Evolutionary conservation across 2,888 invertebrate species (phyloP).

Genomic region (Teinopalpus imperialis): DNA sequence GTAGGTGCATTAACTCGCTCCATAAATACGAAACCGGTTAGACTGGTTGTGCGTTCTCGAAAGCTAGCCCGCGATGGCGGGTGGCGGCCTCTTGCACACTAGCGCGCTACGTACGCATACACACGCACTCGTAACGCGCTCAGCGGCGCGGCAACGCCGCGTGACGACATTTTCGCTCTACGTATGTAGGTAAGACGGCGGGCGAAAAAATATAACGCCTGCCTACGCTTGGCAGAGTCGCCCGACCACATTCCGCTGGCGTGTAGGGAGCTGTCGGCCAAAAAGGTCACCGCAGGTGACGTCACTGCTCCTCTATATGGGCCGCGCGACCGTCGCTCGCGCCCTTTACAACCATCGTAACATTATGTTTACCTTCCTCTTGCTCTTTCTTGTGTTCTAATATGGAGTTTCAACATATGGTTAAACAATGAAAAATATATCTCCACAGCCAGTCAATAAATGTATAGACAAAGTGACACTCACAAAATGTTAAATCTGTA

Average conservation of each 20-base stretch:
- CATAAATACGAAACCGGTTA: conserved; percentile 79
- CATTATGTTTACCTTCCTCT: conserved; percentile 44
- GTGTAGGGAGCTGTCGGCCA: conserved; percentile 68
- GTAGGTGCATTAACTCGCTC: conserved; percentile 77
- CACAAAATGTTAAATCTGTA: too few relatives aligned
- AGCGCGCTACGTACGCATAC: conserved; percentile 60
- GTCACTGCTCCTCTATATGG: conserved; percentile 74
- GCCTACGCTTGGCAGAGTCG: conserved; percentile 79
- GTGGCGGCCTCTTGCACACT: conserved; percentile 73
- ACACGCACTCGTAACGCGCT: conserved; percentile 74
- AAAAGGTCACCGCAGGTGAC: conserved; percentile 77
- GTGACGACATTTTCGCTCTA: conserved; percentile 83
- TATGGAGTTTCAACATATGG: too few relatives aligned
- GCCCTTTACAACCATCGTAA: conserved; percentile 52
- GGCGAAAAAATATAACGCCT: conserved; percentile 76
- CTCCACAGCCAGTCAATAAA: too few relatives aligned
- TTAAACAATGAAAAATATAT: too few relatives aligned
- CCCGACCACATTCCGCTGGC: conserved; percentile 78
- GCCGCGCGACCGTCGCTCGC: conserved; percentile 57
- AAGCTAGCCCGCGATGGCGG: conserved; percentile 71
- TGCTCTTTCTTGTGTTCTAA: too few relatives aligned
- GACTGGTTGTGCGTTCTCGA: conserved; percentile 80
- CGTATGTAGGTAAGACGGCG: conserved; percentile 74
- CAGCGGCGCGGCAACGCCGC: conserved; percentile 79
- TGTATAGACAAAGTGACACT: too few relatives aligned